Evolutionary conservation across 2,113 vertebrate genomes (phyloP), one percentile per base, ranked within the genome.

Genomic region (Carassius gibelio): DNA sequence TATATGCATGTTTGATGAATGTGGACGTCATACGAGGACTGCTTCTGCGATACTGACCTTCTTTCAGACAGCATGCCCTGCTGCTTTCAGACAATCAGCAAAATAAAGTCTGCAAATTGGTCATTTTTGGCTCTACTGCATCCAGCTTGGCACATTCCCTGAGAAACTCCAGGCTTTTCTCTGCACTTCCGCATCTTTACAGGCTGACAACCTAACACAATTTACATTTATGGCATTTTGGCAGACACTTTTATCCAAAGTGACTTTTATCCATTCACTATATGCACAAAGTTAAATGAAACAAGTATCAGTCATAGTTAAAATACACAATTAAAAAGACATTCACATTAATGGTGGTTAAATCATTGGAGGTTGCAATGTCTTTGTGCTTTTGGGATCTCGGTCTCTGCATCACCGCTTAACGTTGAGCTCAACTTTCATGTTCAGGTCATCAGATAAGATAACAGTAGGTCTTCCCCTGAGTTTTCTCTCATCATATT

Each of bases 141-240:
- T 88, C 30, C 75, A 59, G 10, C 17, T 64, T 81, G 71, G 84
- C 74, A 38, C 75, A 66, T 36, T 38, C 55, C 57, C 80, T 79
- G 45, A 85, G 45, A 71, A 11, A 26, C 71, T 50, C 10, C 38
- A 87, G 48, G 71, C 78, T 76, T 87, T 87, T 83, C 38, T 86
- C 52, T 77, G 15, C 17, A 84, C 13, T 82, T 82, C 79, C 5
- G 6, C 38, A 72, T 82, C 83, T 88, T 82, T 82, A 71, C 82
- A 75, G 6, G 23, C 75, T 57, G 84, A 83, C 80, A 81, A 80
- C 83, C 80, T 36, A 50, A 61, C 79, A 72, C 85, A 59, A 59
- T 78, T 11, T 42, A 71, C 34, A 71, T 38, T 38, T 36, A 38
- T 71, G 2, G 34, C 68, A 71, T 38, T 71, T 71, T 71, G 68